Evolutionary conservation across 2,888 invertebrate genomes (phyloP), one percentile per base, ranked within the genome.

Genomic region (Cephus sareptanus): DNA sequence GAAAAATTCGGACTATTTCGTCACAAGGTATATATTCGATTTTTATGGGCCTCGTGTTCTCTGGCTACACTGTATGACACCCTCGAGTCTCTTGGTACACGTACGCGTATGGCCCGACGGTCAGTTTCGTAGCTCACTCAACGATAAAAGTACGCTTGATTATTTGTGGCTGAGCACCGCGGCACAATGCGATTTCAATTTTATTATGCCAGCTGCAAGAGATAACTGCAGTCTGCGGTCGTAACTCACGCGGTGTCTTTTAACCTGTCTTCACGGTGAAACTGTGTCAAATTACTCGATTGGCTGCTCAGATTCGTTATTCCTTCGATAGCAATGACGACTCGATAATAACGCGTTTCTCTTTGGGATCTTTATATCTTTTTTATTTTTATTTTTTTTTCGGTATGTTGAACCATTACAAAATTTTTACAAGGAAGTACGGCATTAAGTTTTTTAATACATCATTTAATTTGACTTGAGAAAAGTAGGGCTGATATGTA

Each of bases 161-260:
- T 87, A 83, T 87, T 56, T 76, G 82, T 82, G 79, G 83, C 79
- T 77, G 56, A 81, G 79, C 76, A 81, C 78, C 77, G 79, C 77
- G 76, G 79, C 78, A 90, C 89, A 89, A 89, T 88, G 83, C 85
- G 87, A 87, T 87, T 88, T 88, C 86, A 85, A 88, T 88, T 89
- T 90, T 88, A 89, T 88, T 88, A 84, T 86, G 82, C 86, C 89
- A 88, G 89, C 89, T 88, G 89, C 87, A 80, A 79, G 81, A 81
- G 85, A 86, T 35, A 33, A 71, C 37, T 77, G 34, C 56, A 56
- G 33, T 34, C 68, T 56, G 79, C 80, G 83, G 82, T 81, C 86
- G 87, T 88, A 87, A 88, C 82, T 88, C 87, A 87, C 81, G 83
- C 83, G 85, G 86, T 87, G 85, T 86, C 86, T 87, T 88, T 88